Evolutionary conservation across 2,888 invertebrate genomes (phyloP).

Genomic region (Dromius quadrimaculatus): DNA sequence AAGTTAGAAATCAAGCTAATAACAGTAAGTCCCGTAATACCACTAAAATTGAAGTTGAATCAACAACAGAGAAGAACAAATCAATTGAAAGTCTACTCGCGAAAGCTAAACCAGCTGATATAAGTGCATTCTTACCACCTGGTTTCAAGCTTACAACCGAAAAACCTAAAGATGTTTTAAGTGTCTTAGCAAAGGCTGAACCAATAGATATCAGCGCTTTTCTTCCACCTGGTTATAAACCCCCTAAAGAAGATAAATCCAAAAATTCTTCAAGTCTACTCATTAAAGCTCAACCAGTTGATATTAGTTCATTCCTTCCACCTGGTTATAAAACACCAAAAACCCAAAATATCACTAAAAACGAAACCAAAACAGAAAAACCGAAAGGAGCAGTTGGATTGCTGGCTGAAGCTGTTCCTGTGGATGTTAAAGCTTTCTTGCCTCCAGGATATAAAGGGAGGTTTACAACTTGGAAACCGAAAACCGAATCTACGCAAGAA

Average conservation of each 20-base stretch:
- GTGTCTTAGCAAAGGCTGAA: constrained; percentile 60
- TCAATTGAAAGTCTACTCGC: constrained; percentile 51
- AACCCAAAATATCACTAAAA: constrained; percentile 55
- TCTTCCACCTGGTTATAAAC: constrained; percentile 66
- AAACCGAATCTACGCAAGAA: constrained; percentile 59
- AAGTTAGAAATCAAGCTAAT: constrained; percentile 52
- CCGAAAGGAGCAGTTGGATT: constrained; percentile 49
- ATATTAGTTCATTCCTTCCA: constrained; percentile 74
- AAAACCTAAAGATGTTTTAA: constrained; percentile 48
- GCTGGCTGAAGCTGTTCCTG: constrained; percentile 57
- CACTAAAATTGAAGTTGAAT: constrained; percentile 68
- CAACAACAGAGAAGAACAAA: constrained; percentile 66
- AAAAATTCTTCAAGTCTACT: constrained; percentile 65
- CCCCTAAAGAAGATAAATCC: constrained; percentile 54
- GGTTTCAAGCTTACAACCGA: constrained; percentile 69
- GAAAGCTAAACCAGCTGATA: constrained; percentile 65
- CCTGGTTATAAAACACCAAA: constrained; percentile 71
- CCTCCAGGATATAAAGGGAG: constrained; percentile 72
- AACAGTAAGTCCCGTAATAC: constrained; percentile 56
- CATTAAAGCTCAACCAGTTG: constrained; percentile 70
- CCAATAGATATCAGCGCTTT: constrained; percentile 62
- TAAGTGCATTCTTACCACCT: constrained; percentile 74
- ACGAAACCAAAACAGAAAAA: constrained; percentile 57
- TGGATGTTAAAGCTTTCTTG: constrained; percentile 73
- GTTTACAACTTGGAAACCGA: constrained; percentile 54